phyloP scores from a whole-genome alignment of 2,797 vertebrate genomes.

The Galagoides demidoff region DNA sequence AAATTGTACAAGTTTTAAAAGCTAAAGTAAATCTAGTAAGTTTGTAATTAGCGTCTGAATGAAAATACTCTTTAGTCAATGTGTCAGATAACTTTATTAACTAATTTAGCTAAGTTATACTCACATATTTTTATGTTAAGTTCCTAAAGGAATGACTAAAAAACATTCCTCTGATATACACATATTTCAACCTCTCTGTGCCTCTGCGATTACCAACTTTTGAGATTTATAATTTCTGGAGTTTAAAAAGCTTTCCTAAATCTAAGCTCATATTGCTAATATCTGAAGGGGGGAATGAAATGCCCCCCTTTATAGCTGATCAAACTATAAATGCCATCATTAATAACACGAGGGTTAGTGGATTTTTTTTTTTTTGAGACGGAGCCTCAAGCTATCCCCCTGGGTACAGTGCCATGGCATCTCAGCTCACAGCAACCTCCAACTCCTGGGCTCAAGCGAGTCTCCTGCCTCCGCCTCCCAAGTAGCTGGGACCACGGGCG shows the following conservation, averaged over 20 bases:
- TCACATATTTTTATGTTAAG: background rate
- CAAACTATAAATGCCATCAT: background rate
- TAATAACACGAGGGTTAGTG: background rate
- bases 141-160: background rate
- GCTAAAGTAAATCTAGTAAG: background rate
- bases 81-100: conserved; percentile 24
- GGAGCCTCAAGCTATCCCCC: too few relatives aligned
- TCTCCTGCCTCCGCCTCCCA: too few relatives aligned
- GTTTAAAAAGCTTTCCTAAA: background rate
- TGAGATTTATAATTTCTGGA: background rate
- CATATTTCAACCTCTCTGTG: background rate
- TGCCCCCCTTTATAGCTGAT: background rate
- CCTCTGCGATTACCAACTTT: background rate
- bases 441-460: too few relatives aligned
- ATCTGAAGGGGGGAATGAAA: conserved; percentile 8
- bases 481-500: too few relatives aligned
- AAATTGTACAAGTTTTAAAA: background rate
- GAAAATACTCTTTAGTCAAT: conserved; percentile 7
- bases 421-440: too few relatives aligned
- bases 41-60: conserved; percentile 9
- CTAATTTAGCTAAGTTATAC: background rate
- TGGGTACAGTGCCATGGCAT: too few relatives aligned
- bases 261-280: background rate
- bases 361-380: background rate
- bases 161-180: background rate